phyloP scores from a whole-genome alignment of 1,140 invertebrate species.

The Bombus ignitus region DNA sequence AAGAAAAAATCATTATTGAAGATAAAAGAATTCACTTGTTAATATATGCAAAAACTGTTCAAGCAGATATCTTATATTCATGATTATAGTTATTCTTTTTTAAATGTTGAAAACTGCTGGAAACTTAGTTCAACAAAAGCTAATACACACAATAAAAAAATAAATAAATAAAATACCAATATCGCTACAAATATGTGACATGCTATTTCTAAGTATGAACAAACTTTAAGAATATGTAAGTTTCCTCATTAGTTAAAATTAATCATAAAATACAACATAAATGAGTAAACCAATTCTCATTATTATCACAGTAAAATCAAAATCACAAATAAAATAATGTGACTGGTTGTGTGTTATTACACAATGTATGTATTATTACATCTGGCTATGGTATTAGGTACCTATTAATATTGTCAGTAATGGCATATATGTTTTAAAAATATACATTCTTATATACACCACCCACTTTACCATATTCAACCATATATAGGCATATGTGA shows the following conservation, averaged over 20 bases:
- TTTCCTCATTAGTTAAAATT: constrained; percentile 79
- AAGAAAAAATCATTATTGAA: background rate
- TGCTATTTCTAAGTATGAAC: constrained; percentile 12
- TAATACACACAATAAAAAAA: constrained; percentile 28
- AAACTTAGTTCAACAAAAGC: constrained; percentile 9
- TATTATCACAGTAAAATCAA: constrained; percentile 67
- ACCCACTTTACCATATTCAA: constrained; percentile 69
- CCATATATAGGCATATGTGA: constrained; percentile 41
- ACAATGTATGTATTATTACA: constrained; percentile 47
- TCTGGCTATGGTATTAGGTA: constrained; percentile 27
- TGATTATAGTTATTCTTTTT: background rate
- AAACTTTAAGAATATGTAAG: constrained; percentile 79
- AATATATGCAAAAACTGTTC: background rate
- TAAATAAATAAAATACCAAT: constrained; percentile 42
- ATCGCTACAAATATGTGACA: constrained; percentile 14
- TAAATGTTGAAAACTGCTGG: constrained; percentile 54
- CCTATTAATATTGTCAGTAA: constrained; percentile 49
- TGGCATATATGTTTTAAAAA: constrained; percentile 40
- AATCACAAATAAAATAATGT: constrained; percentile 49
- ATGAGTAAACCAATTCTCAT: constrained; percentile 69
- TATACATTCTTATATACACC: constrained; percentile 56
- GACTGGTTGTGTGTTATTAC: constrained; percentile 36
- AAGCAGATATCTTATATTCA: background rate
- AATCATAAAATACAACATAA: constrained; percentile 71
- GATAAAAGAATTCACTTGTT: background rate